phyloP scores from a whole-genome alignment of 2,888 invertebrate genomes.

The Elaeidobius kamerunicus region DNA sequence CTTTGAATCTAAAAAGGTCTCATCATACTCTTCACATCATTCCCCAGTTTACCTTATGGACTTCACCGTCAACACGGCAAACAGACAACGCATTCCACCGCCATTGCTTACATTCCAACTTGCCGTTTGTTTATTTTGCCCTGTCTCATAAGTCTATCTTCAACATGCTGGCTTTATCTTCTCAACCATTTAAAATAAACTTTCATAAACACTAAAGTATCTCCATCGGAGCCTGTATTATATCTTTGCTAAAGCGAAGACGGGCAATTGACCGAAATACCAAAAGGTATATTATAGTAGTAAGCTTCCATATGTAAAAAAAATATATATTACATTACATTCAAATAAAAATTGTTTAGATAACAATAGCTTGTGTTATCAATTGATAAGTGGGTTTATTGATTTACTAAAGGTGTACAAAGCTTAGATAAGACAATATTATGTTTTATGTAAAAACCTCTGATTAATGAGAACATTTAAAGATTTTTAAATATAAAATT shows the following conservation, averaged over 20 bases:
- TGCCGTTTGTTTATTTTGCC: conserved; percentile 31
- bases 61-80: conserved; percentile 10
- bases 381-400: too few relatives aligned
- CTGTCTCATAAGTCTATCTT: conserved; percentile 31
- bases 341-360: too few relatives aligned
- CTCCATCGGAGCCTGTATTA: conserved; percentile 12
- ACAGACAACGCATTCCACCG: conserved; percentile 19
- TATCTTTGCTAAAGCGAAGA: conserved; percentile 1
- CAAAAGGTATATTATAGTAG: conserved; percentile 1
- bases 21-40: not conserved
- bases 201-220: conserved; percentile 28
- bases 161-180: conserved; percentile 31
- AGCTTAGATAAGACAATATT: too few relatives aligned
- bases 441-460: too few relatives aligned
- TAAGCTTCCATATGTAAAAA: too few relatives aligned
- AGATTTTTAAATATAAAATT: too few relatives aligned
- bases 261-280: not conserved
- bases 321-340: too few relatives aligned
- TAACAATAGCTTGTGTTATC: too few relatives aligned
- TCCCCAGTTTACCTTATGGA: conserved; percentile 6
- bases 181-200: conserved; percentile 28
- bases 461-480: too few relatives aligned
- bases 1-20: conserved; percentile 7
- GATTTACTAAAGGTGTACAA: too few relatives aligned
- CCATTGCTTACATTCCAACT: conserved; percentile 28